Evolutionary conservation across 2,888 invertebrate species (phyloP), one percentile per base, ranked within the genome.

Genomic region (Drosophila niveifrons): DNA sequence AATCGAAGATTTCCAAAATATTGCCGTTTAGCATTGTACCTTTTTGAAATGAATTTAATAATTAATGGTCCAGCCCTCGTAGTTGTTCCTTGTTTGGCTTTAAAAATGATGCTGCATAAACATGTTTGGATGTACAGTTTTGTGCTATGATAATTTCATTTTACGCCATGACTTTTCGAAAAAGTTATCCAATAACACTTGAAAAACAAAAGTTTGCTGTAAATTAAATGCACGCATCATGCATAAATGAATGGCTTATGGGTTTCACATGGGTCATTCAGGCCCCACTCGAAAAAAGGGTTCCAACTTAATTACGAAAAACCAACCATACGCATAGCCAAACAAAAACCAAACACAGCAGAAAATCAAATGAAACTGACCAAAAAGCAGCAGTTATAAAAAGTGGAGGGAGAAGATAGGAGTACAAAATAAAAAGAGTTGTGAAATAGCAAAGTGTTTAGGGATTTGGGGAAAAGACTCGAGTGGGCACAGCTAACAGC

Each of bases 141-240:
- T 69, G 58, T 11, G 58, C 50, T 66, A 66, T 69, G 73, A 75
- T 86, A 72, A 73, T 72, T 79, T 70, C 50, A 79, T 83, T 72
- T 87, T 70, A 70, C 66, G 65, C 75, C 65, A 78, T 76, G 84
- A 80, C 76, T 75, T 73, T 72, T 52, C 62, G 70, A 18, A 76
- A 84, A 75, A 75, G 79, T 77, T 87, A 73, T 72, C 68, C 71
- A 79, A 82, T 84, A 79, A 70, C 77, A 77, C 85, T 82, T 75
- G 69, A 61, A 41, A 53, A 70, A 66, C 55, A 78, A 72, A 81
- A 82, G 48, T 83, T 79, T 72, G 65, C n/a, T 52, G 52, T 72
- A 74, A 82, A 83, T 86, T 41, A 86, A 80, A 83, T 73, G 62
- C 70, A 74, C 61, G 66, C 76, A 78, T 70, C 74, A 66, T 70